These are phyloP conservation scores for Stegodyphus dumicola DNA, from an alignment of 1,140 invertebrate species.

Conservation along the genomic window DNA sequence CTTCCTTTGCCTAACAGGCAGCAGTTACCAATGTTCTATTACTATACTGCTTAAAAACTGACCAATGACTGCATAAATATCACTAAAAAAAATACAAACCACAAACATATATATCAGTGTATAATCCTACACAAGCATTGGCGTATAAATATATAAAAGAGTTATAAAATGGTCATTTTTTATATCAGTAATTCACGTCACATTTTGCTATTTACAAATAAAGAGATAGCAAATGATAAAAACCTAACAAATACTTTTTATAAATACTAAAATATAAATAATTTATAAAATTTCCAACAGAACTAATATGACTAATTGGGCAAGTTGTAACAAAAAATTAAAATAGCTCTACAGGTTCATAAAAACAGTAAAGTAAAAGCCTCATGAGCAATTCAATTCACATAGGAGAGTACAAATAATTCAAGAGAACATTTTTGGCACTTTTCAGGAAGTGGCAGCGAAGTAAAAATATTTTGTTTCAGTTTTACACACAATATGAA, in stretches of 20 bases:
- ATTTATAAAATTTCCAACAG: conserved; percentile 3
- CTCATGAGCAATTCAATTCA: background rate
- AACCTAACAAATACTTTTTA: conserved; percentile 9
- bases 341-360: background rate
- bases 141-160: conserved; percentile 59
- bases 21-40: background rate
- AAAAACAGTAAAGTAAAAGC: background rate
- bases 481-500: background rate
- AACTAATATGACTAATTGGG: background rate
- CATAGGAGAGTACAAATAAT: background rate
- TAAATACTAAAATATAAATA: conserved; percentile 8
- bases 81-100: conserved; percentile 46
- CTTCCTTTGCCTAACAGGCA: background rate
- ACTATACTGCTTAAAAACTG: conserved; percentile 27
- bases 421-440: conserved; percentile 28
- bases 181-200: background rate
- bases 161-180: conserved; percentile 45
- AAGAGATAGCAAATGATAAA: conserved; percentile 43
- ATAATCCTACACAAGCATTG: conserved; percentile 45
- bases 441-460: conserved; percentile 41
- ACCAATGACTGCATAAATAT: conserved; percentile 44
- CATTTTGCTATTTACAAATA: conserved; percentile 28
- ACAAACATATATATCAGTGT: conserved; percentile 30
- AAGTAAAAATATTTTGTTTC: conserved; percentile 2
- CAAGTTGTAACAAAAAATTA: background rate